Evolutionary conservation across 2,797 vertebrate genomes (phyloP).

Genomic region (Leucoraja ocellata): DNA sequence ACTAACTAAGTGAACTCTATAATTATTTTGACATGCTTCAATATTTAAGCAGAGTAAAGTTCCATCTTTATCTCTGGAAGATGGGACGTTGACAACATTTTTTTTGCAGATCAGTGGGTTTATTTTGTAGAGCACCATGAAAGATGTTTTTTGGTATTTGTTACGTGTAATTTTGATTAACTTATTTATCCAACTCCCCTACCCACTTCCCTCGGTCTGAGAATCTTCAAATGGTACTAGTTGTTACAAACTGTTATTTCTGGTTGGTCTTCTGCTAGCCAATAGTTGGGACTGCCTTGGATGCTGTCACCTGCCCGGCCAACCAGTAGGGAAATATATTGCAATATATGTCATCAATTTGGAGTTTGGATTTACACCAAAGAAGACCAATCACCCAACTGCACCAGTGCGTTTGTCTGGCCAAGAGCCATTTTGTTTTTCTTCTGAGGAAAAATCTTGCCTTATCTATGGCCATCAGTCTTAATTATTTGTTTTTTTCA

Average conservation of each 20-base stretch:
- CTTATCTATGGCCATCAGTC: neutral
- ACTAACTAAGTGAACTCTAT: neutral
- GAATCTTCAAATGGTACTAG: slow-evolving; percentile 26
- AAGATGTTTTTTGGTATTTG: neutral
- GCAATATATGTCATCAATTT: neutral
- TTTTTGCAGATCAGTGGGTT: neutral
- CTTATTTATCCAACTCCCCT: neutral
- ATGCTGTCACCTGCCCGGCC: neutral
- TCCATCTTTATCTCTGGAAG: neutral
- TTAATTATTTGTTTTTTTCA: slow-evolving; percentile 15
- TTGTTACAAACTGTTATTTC: slow-evolving; percentile 13
- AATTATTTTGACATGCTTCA: neutral
- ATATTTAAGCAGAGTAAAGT: neutral
- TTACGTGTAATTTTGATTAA: neutral
- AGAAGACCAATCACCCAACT: neutral
- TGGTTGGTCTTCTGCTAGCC: neutral
- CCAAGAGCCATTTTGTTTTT: slow-evolving; percentile 6
- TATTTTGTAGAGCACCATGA: neutral
- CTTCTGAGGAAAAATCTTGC: neutral
- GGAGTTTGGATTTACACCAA: neutral
- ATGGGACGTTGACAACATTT: neutral
- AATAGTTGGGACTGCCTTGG: neutral
- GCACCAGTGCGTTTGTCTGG: neutral
- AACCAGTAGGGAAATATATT: neutral
- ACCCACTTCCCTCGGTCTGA: neutral